Evolutionary conservation across 2,113 vertebrate species (phyloP).

Genomic region (Heptranchias perlo): DNA sequence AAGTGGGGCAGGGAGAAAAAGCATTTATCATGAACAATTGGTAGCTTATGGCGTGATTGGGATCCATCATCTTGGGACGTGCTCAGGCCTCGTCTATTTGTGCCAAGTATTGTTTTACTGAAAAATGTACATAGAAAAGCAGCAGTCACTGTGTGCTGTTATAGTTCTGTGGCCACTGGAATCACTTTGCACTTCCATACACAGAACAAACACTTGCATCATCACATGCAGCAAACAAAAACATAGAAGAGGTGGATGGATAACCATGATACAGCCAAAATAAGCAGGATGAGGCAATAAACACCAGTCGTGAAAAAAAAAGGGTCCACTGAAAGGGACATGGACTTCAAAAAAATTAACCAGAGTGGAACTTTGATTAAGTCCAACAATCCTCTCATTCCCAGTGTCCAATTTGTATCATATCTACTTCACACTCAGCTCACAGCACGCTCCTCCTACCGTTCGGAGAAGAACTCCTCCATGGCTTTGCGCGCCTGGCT

Average conservation of each 20-base stretch:
- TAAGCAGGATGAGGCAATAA: neutral
- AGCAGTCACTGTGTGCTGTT: neutral
- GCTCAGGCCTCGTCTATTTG: neutral
- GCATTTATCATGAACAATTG: neutral
- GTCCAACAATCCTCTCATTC: neutral
- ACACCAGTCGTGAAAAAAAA: neutral
- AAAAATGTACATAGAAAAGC: neutral
- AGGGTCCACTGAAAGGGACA: neutral
- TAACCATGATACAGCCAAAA: neutral
- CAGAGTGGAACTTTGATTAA: neutral
- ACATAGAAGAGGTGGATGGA: neutral
- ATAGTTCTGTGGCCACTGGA: neutral
- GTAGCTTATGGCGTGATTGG: neutral
- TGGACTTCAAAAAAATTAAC: neutral
- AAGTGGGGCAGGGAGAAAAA: neutral
- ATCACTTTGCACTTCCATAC: neutral
- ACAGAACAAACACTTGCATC: neutral
- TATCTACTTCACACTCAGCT: neutral
- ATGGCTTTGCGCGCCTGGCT: slow-evolving; percentile 92
- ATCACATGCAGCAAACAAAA: neutral
- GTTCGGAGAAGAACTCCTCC: slow-evolving; percentile 96
- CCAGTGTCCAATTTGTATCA: neutral
- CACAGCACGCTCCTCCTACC: slow-evolving; percentile 56
- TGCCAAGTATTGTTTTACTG: neutral
- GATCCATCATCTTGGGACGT: neutral